phyloP scores from a whole-genome alignment of 2,888 invertebrate species.

The Diarsia dahlii region DNA sequence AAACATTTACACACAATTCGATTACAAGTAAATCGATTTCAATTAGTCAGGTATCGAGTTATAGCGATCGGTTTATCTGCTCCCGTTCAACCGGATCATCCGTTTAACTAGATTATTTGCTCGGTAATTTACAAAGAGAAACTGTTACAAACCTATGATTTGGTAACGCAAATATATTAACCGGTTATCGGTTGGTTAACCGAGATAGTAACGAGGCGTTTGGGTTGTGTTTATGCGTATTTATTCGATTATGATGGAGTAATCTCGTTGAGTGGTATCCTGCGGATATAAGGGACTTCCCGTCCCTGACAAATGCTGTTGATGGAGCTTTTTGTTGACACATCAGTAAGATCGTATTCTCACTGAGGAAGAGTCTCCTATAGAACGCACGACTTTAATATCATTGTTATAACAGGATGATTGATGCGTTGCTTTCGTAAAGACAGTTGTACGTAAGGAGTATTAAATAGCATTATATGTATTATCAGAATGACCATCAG shows the following conservation, averaged over 20 bases:
- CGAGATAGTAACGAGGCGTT: constrained; percentile 25
- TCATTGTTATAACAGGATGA: not conserved
- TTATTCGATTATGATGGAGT: constrained; percentile 54
- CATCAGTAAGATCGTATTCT: constrained; percentile 4
- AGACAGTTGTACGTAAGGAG: not conserved
- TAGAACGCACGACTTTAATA: not conserved
- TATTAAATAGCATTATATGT: no score
- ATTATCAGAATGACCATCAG: no score
- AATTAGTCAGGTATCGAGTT: constrained; percentile 63
- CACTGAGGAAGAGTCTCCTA: not conserved
- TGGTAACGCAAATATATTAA: constrained; percentile 43
- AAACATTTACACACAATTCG: constrained; percentile 41
- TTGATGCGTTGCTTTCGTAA: not conserved
- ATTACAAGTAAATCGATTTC: constrained; percentile 59
- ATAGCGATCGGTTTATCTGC: constrained; percentile 46
- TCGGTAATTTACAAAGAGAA: constrained; percentile 65
- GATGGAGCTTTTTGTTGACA: constrained; percentile 22
- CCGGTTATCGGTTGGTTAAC: constrained; percentile 40
- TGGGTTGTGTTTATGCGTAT: constrained; percentile 35
- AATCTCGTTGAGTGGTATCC: constrained; percentile 44
- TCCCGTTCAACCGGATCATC: constrained; percentile 56
- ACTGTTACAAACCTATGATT: constrained; percentile 53
- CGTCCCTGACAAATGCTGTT: constrained; percentile 20
- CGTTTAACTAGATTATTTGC: constrained; percentile 60
- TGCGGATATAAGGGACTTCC: constrained; percentile 13